Evolutionary conservation across 1,140 invertebrate genomes (phyloP).

Genomic region (Brachionus calyciflorus): DNA sequence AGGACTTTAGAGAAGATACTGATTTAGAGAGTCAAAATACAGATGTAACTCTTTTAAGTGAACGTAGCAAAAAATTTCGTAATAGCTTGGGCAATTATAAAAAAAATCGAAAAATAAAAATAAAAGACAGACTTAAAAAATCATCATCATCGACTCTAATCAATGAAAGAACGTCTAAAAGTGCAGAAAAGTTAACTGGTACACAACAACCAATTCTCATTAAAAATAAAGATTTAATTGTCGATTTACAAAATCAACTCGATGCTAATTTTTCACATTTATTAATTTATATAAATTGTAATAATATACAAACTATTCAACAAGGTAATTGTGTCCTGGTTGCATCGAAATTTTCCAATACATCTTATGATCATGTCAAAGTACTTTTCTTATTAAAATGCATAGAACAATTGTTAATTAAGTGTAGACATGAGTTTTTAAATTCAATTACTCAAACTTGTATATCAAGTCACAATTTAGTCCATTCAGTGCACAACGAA

Average conservation of each 20-base stretch:
- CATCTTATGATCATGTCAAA: slow-evolving; percentile 20
- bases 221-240: background rate
- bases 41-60: background rate
- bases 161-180: background rate
- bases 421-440: background rate
- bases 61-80: background rate
- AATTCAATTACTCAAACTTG: background rate
- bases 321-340: slow-evolving; percentile 1
- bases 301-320: slow-evolving; percentile 16
- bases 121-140: background rate
- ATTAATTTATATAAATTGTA: slow-evolving; percentile 18
- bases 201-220: background rate
- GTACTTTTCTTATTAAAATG: background rate
- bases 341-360: background rate
- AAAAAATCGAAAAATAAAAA: background rate
- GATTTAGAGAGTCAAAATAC: background rate
- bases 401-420: background rate
- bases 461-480: background rate
- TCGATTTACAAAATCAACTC: background rate
- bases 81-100: background rate
- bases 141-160: slow-evolving; percentile 2
- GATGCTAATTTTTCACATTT: background rate
- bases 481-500: background rate
- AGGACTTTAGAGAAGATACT: background rate
- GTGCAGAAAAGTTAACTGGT: background rate